A percentile compares a stretch with the other conserved stretches of the same genome.
phyloP scores from a whole-genome alignment of 2,888 invertebrate species.

The Hirtodrosophila duncani region DNA sequence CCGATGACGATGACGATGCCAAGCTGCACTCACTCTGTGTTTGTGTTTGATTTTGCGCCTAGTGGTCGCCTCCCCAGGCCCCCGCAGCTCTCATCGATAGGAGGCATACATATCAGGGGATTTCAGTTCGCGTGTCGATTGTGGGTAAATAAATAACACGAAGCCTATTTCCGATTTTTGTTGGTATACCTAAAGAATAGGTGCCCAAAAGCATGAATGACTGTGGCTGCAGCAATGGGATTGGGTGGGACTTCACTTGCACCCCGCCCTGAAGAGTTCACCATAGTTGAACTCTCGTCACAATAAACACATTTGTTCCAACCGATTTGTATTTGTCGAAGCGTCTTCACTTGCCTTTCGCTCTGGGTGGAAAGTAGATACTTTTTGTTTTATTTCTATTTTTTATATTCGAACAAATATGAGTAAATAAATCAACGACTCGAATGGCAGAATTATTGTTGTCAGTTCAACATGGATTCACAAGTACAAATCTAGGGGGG shows the following conservation, averaged over 20 bases:
- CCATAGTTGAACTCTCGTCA: slow-evolving; percentile 52
- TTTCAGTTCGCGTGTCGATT: slow-evolving; percentile 64
- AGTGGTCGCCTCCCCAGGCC: background rate
- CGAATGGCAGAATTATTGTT: slow-evolving; percentile 26
- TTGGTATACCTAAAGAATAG: slow-evolving; percentile 2
- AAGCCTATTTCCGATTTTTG: slow-evolving; percentile 56
- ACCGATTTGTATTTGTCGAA: slow-evolving; percentile 59
- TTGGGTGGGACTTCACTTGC: background rate
- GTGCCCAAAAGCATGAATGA: background rate
- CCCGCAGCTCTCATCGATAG: slow-evolving; percentile 48
- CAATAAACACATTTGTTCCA: slow-evolving; percentile 33
- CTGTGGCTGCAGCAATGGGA: background rate
- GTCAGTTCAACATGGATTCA: slow-evolving; percentile 21
- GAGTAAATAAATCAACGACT: slow-evolving; percentile 53
- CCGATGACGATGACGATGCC: slow-evolving; percentile 13
- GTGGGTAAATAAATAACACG: slow-evolving; percentile 71
- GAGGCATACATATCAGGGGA: slow-evolving; percentile 64
- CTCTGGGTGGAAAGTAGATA: slow-evolving; percentile 1
- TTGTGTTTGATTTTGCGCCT: slow-evolving; percentile 21
- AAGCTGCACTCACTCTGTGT: slow-evolving; percentile 10
- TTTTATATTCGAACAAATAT: slow-evolving; percentile 15
- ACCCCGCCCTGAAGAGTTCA: slow-evolving; percentile 29
- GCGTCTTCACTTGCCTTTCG: slow-evolving; percentile 11
- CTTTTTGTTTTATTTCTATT: slow-evolving; percentile 10
- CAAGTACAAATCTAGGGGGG: slow-evolving; percentile 11